Conservation (phyloP, 2,113 vertebrate species). For the Pogona vitticeps region DNA sequence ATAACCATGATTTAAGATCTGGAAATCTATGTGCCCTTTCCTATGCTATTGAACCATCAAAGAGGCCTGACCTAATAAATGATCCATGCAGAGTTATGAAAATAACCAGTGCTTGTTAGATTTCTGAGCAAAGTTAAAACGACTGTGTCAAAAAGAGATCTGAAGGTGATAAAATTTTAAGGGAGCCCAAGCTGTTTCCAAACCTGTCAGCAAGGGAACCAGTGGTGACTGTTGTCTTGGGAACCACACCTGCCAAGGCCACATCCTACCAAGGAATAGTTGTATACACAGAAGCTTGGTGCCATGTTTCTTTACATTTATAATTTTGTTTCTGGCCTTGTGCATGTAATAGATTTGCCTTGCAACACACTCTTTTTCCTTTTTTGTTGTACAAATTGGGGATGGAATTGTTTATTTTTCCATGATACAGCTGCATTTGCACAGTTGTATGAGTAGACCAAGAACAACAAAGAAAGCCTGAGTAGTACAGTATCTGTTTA, state of each 20-base stretch:
- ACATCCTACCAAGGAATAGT: background rate
- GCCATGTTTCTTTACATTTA: background rate
- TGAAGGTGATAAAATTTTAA: background rate
- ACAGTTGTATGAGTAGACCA: background rate
- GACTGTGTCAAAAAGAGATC: background rate
- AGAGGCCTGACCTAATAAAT: slow-evolving; percentile 25
- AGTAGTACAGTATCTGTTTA: too few relatives aligned
- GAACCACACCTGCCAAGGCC: background rate
- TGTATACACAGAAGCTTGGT: background rate
- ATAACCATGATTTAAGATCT: slow-evolving; percentile 36
- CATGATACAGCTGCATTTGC: background rate
- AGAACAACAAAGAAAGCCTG: too few relatives aligned
- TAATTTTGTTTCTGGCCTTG: too few relatives aligned
- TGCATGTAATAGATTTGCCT: background rate
- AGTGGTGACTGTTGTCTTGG: background rate
- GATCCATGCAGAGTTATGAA: slow-evolving; percentile 21
- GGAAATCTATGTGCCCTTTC: slow-evolving; percentile 35
- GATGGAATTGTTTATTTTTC: background rate
- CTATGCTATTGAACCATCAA: slow-evolving; percentile 23
- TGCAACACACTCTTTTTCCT: background rate
- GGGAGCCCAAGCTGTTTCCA: background rate
- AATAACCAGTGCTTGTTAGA: slow-evolving; percentile 26
- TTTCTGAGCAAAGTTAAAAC: slow-evolving; percentile 1
- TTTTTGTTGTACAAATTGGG: background rate
- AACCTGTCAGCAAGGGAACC: background rate